phyloP scores from a whole-genome alignment of 2,113 vertebrate genomes.

The Haliaeetus leucogaster region DNA sequence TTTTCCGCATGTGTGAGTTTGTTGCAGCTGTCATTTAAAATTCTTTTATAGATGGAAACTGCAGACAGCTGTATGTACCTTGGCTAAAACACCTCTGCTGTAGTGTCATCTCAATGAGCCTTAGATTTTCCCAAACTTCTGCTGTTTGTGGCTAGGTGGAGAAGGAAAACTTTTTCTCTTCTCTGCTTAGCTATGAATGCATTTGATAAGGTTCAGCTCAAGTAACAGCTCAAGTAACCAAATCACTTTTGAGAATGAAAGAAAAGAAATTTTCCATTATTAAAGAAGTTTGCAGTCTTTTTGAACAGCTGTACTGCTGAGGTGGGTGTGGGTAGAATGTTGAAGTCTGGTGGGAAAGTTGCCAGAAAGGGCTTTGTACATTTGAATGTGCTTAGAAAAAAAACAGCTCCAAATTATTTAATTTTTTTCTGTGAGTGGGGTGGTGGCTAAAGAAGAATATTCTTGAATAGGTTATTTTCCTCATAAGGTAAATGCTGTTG shows the following conservation, averaged over 20 bases:
- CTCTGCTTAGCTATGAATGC: not conserved
- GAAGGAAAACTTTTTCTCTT: not conserved
- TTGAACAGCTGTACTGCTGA: not conserved
- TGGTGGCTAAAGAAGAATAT: not conserved
- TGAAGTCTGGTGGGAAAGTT: not conserved
- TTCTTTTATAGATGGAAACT: not conserved
- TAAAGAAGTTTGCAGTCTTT: not conserved
- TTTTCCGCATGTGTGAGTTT: not conserved
- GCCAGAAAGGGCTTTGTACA: not conserved
- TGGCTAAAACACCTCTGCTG: not conserved
- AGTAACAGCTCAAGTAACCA: not conserved
- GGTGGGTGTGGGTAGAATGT: not conserved
- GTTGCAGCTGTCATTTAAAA: not conserved
- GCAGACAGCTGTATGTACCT: not conserved
- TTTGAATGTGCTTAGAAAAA: not conserved
- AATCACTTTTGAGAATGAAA: not conserved
- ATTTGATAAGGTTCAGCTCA: not conserved
- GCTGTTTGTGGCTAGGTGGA: not conserved
- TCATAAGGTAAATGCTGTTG: not conserved
- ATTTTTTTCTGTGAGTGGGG: fast-evolving
- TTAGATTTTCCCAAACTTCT: not conserved
- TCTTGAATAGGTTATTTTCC: not conserved
- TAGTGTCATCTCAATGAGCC: not conserved
- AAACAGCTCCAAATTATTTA: not conserved
- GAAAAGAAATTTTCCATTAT: not conserved